Evolutionary conservation across 2,113 vertebrate species (phyloP), one percentile per base, ranked within the genome.

Genomic region (Aleadryas rufinucha): DNA sequence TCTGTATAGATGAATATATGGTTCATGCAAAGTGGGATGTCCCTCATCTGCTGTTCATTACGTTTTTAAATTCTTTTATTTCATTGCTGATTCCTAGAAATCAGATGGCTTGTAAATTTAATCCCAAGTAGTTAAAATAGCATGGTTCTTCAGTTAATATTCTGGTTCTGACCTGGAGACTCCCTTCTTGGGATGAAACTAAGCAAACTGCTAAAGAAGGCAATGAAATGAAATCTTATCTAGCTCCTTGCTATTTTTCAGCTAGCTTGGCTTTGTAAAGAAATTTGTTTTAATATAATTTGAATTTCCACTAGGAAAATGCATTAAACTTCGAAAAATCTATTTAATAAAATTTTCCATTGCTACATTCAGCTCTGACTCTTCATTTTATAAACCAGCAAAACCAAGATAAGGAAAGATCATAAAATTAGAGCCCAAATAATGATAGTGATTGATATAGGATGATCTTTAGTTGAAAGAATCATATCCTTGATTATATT

Each of bases 321-420:
- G 9, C 21, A 54, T 68, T 76, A 61, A 72, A 39, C 15, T 70
- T 84, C n/a, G 39, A 76, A 53, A 87, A 75, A 60, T 22, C 3
- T 76, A 31, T 60, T 87, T 74, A 96, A 96, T 96, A 97, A 96
- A 96, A 6, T 35, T 86, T 91, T 64, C 18, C 11, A 19, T 41
- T 90, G 33, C 35, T 57, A 76, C 47, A 72, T 72, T 60, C 74
- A 33, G 5, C 6, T 89, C 42, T 49, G 31, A 45, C 11, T 63
- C 27, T 22, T 87, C 14, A 52, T 76, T 86, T 87, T 27, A 27
- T 59, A 39, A 63, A 49, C 14, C 1, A 2, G 19, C 26, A 13
- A 87, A 89, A 74, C 41, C 4, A 72, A 79, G 44, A 23, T 75
- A 54, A 79, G 22, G 41, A 22, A 53, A 53, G 22, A 23, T 81